A percentile compares a stretch with the other conserved stretches of the same genome.
These are phyloP conservation scores for Sphaerodactylus townsendi DNA, from an alignment of 2,113 vertebrate species.

Conservation along the genomic window DNA sequence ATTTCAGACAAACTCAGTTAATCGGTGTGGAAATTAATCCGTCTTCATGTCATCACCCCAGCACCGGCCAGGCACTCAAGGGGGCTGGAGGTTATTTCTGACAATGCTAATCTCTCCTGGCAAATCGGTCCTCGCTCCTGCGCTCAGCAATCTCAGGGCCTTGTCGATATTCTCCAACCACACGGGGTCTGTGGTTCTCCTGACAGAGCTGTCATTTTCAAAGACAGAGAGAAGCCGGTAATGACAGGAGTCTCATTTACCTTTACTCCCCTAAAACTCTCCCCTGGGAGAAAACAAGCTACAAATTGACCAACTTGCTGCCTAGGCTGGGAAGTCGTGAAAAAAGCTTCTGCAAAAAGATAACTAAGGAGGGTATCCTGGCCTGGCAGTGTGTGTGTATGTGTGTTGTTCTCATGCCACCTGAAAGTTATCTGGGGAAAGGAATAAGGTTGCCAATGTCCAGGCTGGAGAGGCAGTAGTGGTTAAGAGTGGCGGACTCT, in stretches of 20 bases:
- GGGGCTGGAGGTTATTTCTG: not conserved
- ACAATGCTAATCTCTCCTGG: not conserved
- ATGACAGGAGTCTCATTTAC: not conserved
- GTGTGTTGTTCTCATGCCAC: no score
- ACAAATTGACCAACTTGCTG: not conserved
- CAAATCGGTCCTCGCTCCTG: not conserved
- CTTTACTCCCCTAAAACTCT: not conserved
- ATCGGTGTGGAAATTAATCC: not conserved
- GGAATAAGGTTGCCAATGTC: no score
- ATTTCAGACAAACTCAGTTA: not conserved
- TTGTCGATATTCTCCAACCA: not conserved
- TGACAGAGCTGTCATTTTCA: no score
- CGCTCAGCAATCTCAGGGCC: not conserved
- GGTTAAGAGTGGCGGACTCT: no score
- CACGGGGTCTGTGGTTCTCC: not conserved
- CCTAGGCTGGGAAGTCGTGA: not conserved
- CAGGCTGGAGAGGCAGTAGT: no score
- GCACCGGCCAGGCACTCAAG: not conserved
- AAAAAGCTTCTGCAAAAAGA: not conserved
- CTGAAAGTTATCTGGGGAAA: no score
- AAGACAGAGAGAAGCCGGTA: not conserved
- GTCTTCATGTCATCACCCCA: not conserved
- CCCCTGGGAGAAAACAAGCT: not conserved
- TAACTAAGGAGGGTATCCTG: not conserved
- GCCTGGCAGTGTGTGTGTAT: no score